Conservation (phyloP, 2,888 invertebrate species). For the Phragmatobia fuliginosa region DNA sequence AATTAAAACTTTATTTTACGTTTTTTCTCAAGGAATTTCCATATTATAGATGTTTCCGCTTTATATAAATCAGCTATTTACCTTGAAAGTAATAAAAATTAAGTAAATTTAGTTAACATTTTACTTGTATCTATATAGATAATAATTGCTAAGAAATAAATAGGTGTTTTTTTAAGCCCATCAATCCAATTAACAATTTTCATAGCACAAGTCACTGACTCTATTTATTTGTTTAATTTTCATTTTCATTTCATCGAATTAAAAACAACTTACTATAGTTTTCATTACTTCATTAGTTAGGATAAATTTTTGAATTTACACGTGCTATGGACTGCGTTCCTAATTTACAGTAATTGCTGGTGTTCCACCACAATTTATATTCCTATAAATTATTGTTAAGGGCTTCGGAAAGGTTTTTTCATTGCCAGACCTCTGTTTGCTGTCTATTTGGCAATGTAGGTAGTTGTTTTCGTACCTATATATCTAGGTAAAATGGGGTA, state of each 20-base stretch:
- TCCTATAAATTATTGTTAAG: too few relatives aligned
- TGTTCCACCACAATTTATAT: background rate
- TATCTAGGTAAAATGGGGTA: too few relatives aligned
- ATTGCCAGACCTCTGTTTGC: too few relatives aligned
- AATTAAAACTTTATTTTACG: background rate
- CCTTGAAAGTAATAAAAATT: background rate
- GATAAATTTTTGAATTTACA: too few relatives aligned
- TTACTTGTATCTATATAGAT: background rate
- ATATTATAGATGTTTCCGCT: background rate
- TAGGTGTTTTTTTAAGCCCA: background rate
- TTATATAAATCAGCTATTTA: background rate
- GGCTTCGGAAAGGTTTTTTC: too few relatives aligned
- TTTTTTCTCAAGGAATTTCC: background rate
- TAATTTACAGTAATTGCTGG: too few relatives aligned
- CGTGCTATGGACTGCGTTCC: background rate
- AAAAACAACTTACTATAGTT: background rate
- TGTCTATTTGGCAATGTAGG: too few relatives aligned
- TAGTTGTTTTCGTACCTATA: too few relatives aligned
- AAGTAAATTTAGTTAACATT: background rate
- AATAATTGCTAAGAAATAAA: background rate
- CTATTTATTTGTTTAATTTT: too few relatives aligned
- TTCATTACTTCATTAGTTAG: background rate
- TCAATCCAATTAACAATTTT: background rate
- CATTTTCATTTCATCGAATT: background rate
- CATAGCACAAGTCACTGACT: background rate